A percentile compares a stretch with the other conserved stretches of the same genome.
phyloP scores from a whole-genome alignment of 2,113 vertebrate genomes.

The Apteryx mantelli region DNA sequence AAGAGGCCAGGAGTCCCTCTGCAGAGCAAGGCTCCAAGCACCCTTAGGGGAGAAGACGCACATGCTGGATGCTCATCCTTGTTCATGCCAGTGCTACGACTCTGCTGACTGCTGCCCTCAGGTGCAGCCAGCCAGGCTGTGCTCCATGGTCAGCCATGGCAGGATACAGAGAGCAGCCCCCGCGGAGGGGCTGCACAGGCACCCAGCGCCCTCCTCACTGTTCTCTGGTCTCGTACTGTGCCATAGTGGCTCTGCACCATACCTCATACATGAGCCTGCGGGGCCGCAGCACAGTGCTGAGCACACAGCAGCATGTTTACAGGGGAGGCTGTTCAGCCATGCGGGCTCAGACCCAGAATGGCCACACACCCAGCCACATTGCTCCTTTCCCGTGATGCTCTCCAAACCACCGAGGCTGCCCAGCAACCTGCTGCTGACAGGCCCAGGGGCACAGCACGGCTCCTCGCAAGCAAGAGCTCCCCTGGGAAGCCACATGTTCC shows the following conservation, averaged over 20 bases:
- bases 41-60: not conserved
- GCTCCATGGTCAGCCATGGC: fast-evolving
- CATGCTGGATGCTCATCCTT: not conserved
- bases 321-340: not conserved
- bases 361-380: not conserved
- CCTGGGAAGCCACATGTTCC: not conserved
- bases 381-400: not conserved
- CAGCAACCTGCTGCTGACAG: fast-evolving
- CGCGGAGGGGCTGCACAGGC: not conserved
- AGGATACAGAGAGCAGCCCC: not conserved
- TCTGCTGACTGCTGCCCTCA: too few species aligned
- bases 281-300: not conserved
- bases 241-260: not conserved
- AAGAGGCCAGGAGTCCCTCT: not conserved
- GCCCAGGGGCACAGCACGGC: not conserved
- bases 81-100: too few species aligned
- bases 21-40: not conserved
- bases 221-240: too few species aligned
- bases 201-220: too few species aligned
- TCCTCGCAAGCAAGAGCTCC: not conserved
- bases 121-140: not conserved
- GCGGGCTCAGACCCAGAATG: not conserved
- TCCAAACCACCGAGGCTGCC: not conserved
- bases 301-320: fast-evolving
- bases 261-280: too few species aligned